phyloP scores from a whole-genome alignment of 2,888 invertebrate species.

The Steinernema carpocapsae region DNA sequence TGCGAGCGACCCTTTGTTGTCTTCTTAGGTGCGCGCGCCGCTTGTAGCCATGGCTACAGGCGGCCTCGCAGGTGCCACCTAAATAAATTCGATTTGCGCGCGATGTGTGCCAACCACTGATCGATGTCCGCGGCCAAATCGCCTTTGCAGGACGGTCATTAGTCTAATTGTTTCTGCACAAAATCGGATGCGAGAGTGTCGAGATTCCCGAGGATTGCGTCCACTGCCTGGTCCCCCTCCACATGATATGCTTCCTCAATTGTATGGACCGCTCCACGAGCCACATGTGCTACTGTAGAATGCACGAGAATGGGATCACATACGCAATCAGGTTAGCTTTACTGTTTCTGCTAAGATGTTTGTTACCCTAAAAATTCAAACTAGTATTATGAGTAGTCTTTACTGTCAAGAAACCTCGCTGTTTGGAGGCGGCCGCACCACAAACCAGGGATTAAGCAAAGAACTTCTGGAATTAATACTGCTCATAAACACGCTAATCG shows the following conservation, averaged over 20 bases:
- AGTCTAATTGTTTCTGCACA: background rate
- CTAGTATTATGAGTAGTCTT: too few relatives aligned
- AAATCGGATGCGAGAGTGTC: constrained; percentile 4
- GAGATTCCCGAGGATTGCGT: background rate
- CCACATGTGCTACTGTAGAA: constrained; percentile 28
- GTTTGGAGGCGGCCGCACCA: too few relatives aligned
- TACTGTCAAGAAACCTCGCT: too few relatives aligned
- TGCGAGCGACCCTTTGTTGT: background rate
- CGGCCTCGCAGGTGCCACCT: constrained; percentile 8
- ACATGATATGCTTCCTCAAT: constrained; percentile 27
- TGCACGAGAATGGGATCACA: background rate
- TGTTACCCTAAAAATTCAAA: too few relatives aligned
- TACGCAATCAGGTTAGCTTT: constrained; percentile 10
- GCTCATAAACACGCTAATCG: too few relatives aligned
- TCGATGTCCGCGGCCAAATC: too few relatives aligned
- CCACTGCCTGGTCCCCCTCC: background rate
- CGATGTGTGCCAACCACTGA: background rate
- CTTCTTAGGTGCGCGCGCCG: background rate
- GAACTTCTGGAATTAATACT: too few relatives aligned
- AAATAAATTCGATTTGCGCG: background rate
- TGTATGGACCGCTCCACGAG: background rate
- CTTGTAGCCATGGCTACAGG: constrained; percentile 29
- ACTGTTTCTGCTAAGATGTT: too few relatives aligned
- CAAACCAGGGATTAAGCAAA: too few relatives aligned
- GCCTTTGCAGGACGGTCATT: constrained; percentile 5